Conservation (phyloP, 2,113 vertebrate species). For the Rhizomys pruinosus region DNA sequence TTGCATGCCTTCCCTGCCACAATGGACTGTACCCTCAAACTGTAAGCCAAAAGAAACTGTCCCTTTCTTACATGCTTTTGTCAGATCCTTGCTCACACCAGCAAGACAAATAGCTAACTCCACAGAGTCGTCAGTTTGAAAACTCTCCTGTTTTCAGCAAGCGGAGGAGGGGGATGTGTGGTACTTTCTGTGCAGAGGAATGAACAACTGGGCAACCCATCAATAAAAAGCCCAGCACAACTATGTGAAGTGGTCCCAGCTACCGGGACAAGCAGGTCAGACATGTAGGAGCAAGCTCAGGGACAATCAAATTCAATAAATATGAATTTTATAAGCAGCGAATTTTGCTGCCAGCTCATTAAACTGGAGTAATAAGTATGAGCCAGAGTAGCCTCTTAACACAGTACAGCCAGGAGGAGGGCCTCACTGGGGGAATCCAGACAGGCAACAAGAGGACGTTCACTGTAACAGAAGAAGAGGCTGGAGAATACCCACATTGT, state of each 20-base stretch:
- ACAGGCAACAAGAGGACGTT: not conserved
- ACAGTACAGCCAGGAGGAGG: not conserved
- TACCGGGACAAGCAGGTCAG: constrained; percentile 19
- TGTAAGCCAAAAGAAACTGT: not conserved
- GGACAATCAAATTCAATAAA: constrained; percentile 69
- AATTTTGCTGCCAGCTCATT: constrained; percentile 65
- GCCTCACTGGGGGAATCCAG: not conserved
- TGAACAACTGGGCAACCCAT: not conserved
- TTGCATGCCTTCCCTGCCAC: not conserved
- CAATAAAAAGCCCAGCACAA: not conserved
- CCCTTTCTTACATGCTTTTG: not conserved
- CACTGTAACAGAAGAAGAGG: not conserved
- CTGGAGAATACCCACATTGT: fast-evolving
- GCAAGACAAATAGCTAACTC: not conserved
- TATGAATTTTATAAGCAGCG: constrained; percentile 72
- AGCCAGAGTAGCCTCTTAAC: constrained; percentile 56
- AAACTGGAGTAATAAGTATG: constrained; percentile 33
- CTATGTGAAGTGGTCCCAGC: not conserved
- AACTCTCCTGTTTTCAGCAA: not conserved
- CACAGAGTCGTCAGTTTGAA: not conserved
- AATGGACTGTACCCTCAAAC: not conserved
- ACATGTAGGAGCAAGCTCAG: not conserved
- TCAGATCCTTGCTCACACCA: not conserved
- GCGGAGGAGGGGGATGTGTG: not conserved
- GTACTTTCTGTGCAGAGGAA: not conserved